Conservation (phyloP, 2,888 invertebrate genomes). For the Torymus texanus region DNA sequence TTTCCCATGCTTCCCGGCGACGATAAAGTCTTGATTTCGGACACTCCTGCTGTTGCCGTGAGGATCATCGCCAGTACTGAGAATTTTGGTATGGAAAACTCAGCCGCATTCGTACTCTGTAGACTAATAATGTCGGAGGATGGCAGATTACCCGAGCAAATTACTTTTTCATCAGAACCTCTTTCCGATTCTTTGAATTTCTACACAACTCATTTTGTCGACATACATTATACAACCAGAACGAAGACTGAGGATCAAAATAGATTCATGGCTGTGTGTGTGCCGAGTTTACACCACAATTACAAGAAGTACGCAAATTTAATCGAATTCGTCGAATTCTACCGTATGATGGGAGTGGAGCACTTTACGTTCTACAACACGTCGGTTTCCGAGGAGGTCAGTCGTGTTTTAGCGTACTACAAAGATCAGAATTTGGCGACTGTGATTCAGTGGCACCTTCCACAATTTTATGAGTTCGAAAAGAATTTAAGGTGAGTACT, state of each 20-base stretch:
- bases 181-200: not conserved
- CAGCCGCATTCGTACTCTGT: constrained; percentile 61
- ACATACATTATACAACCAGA: constrained; percentile 12
- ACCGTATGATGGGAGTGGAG: constrained; percentile 75
- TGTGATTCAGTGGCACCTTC: constrained; percentile 74
- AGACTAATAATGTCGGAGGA: constrained; percentile 50
- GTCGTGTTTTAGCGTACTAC: constrained; percentile 73
- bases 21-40: constrained; percentile 4
- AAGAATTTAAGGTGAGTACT: constrained; percentile 62
- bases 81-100: constrained; percentile 59
- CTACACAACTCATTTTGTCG: constrained; percentile 35
- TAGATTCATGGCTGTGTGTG: constrained; percentile 71
- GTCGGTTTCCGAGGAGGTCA: constrained; percentile 70
- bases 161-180: constrained; percentile 56
- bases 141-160: constrained; percentile 55
- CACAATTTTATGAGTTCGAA: constrained; percentile 65
- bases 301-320: constrained; percentile 74
- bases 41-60: constrained; percentile 50
- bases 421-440: constrained; percentile 67
- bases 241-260: constrained; percentile 15
- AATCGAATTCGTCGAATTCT: constrained; percentile 76
- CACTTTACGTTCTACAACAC: constrained; percentile 76
- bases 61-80: constrained; percentile 57
- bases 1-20: not conserved
- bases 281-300: constrained; percentile 74